Evolutionary conservation across 2,888 invertebrate genomes (phyloP).

Genomic region (Thecocarcelia acutangulata): DNA sequence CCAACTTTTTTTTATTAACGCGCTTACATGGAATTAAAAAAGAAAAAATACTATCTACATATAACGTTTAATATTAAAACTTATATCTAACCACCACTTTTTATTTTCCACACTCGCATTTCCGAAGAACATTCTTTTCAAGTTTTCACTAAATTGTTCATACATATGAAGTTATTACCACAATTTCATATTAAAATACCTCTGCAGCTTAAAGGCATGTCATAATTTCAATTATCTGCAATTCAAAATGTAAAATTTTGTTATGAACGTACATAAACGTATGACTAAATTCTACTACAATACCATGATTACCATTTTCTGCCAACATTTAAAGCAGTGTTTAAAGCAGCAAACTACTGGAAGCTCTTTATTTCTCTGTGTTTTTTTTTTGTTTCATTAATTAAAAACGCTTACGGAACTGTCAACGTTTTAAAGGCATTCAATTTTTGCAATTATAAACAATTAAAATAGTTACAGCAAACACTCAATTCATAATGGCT

Average conservation of each 20-base stretch:
- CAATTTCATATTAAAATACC: background rate
- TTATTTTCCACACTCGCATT: too few species aligned
- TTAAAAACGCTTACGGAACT: conserved; percentile 12
- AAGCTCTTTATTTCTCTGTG: conserved; percentile 13
- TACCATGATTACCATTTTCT: conserved; percentile 16
- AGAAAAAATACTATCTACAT: too few species aligned
- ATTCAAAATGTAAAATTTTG: too few species aligned
- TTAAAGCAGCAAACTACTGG: conserved; percentile 30
- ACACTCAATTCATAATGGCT: background rate
- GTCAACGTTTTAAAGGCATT: conserved; percentile 6
- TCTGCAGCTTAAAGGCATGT: background rate
- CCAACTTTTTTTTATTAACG: too few species aligned
- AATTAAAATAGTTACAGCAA: conserved; percentile 19
- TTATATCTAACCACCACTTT: too few species aligned
- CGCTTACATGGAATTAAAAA: too few species aligned
- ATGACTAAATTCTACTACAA: conserved; percentile 3
- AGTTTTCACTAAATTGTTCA: too few species aligned
- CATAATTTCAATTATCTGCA: background rate
- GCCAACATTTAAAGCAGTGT: conserved; percentile 60
- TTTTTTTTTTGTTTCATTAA: conserved; percentile 6
- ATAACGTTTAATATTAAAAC: too few species aligned
- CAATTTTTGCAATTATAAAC: conserved; percentile 36
- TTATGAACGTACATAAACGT: too few species aligned
- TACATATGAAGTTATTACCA: background rate
- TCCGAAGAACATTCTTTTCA: too few species aligned